Evolutionary conservation across 2,888 invertebrate genomes (phyloP), one percentile per base, ranked within the genome.

Genomic region (Lordiphosa fenestrarum): DNA sequence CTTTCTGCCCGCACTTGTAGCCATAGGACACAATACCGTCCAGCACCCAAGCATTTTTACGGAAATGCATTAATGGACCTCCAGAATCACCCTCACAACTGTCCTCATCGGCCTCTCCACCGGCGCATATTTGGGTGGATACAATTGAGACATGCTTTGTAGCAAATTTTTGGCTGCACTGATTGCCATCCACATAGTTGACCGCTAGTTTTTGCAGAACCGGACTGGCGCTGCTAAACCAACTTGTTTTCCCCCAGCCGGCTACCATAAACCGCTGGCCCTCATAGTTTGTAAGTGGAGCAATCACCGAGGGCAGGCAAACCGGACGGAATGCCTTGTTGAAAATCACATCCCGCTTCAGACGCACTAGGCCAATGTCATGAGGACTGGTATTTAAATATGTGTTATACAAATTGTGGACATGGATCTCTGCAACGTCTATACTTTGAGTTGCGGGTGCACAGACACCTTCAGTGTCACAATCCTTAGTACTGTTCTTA

Each of bases 361-460:
- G 88, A 38, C 95, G 91, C 9, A 95, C 77, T 3, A 95, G 88
- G 0, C 94, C 95, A 39, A 95, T 94, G 80, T 95, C 95, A 80
- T 95, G 0, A 78, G 73, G 46, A 92, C 91, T 84, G 74, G 0
- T 93, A 91, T 38, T 89, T 86, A 83, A 95, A 95, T 0, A 88
- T 78, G 1, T 15, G 15, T 15, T 15, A 15, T 15, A 15, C 15
- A 15, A 15, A 15, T 67, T 93, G 93, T 95, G 95, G 0, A 92
- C 88, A 13, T 94, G 93, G 47, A 90, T 88, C 77, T 93, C 90
- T 67, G 93, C 93, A 4, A 95, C 88, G 0, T 90, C 90, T 4
- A 94, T 88, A 67, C 93, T 91, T 12, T 92, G 76, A 0, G 92
- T 91, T 4, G 76, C 88, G 71, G 92, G 91, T 3, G 92, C 91